Evolutionary conservation across 2,797 vertebrate species (phyloP).

Genomic region (Myripristis jacobus): DNA sequence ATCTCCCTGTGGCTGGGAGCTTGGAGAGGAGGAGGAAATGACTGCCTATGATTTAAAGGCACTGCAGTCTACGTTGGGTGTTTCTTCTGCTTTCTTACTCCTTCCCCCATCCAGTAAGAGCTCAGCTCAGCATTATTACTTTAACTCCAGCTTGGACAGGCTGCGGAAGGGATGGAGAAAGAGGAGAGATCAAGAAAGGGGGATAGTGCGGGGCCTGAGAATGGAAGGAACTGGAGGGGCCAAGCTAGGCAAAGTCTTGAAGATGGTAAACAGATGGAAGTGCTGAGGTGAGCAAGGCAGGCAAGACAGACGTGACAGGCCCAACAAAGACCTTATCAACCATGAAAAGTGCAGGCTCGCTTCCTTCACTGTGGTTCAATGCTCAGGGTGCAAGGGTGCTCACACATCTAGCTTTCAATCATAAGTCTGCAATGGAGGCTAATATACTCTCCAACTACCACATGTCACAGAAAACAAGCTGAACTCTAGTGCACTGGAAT

Average conservation of each 20-base stretch:
- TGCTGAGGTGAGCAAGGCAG: slow-evolving; percentile 44
- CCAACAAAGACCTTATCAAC: slow-evolving; percentile 48
- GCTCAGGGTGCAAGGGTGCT: slow-evolving; percentile 16
- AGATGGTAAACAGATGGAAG: slow-evolving; percentile 45
- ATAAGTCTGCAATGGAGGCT: not conserved
- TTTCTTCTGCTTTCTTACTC: slow-evolving; percentile 17
- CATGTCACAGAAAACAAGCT: slow-evolving; percentile 19
- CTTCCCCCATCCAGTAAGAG: slow-evolving; percentile 11
- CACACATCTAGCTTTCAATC: slow-evolving; percentile 1
- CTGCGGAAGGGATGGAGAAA: slow-evolving; percentile 25
- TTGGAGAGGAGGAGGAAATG: not conserved
- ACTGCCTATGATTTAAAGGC: slow-evolving; percentile 21
- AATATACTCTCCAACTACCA: slow-evolving; percentile 11
- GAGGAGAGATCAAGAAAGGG: slow-evolving; percentile 2
- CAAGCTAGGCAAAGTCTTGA: slow-evolving; percentile 27
- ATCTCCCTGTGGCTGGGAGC: slow-evolving; percentile 13
- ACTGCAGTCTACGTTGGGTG: slow-evolving; percentile 11
- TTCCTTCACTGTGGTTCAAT: slow-evolving; percentile 43
- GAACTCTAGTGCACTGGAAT: slow-evolving; percentile 12
- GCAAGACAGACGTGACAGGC: slow-evolving; percentile 35
- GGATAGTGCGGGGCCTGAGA: slow-evolving; percentile 7
- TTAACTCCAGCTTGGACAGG: slow-evolving; percentile 27
- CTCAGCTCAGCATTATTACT: slow-evolving; percentile 12
- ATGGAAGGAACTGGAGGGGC: slow-evolving; percentile 19
- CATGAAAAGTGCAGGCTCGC: slow-evolving; percentile 30